Evolutionary conservation across 1,140 invertebrate genomes (phyloP).

Genomic region (Drosophila tsacasi): DNA sequence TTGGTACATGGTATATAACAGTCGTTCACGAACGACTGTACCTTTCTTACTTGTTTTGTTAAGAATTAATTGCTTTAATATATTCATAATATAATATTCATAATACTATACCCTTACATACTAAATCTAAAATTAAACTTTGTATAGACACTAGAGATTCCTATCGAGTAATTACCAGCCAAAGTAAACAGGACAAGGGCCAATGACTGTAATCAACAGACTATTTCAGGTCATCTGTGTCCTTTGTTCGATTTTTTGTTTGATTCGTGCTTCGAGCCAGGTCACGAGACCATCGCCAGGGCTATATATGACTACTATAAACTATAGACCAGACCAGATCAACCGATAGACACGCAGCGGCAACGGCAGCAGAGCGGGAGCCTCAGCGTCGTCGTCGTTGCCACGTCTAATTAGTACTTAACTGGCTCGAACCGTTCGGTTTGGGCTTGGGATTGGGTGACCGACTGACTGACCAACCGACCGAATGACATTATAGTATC

Average conservation of each 20-base stretch:
- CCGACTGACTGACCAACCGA: constrained; percentile 30
- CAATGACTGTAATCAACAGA: background rate
- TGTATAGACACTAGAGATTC: background rate
- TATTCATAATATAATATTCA: background rate
- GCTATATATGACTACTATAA: constrained; percentile 21
- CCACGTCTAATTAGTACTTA: constrained; percentile 73
- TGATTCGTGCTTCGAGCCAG: background rate
- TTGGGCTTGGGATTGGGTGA: constrained; percentile 18
- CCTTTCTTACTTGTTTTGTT: too few relatives aligned
- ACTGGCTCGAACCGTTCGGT: constrained; percentile 35
- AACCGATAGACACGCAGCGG: constrained; percentile 68
- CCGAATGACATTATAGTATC: constrained; percentile 11
- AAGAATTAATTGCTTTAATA: background rate
- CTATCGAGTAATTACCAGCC: constrained; percentile 2
- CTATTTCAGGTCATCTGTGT: constrained; percentile 8
- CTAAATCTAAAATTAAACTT: background rate
- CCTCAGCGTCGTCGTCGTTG: constrained; percentile 44
- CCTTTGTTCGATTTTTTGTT: constrained; percentile 1
- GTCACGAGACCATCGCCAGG: constrained; percentile 50
- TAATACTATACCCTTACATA: background rate
- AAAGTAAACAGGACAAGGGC: constrained; percentile 1
- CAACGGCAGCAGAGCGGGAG: constrained; percentile 19
- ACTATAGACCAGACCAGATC: constrained; percentile 47
- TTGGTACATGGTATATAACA: too few relatives aligned
- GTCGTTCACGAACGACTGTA: too few relatives aligned